A percentile compares a stretch with the other conserved stretches of the same genome.
Evolutionary conservation across 2,113 vertebrate species (phyloP).

Genomic region (Leptodactylus fuscus): DNA sequence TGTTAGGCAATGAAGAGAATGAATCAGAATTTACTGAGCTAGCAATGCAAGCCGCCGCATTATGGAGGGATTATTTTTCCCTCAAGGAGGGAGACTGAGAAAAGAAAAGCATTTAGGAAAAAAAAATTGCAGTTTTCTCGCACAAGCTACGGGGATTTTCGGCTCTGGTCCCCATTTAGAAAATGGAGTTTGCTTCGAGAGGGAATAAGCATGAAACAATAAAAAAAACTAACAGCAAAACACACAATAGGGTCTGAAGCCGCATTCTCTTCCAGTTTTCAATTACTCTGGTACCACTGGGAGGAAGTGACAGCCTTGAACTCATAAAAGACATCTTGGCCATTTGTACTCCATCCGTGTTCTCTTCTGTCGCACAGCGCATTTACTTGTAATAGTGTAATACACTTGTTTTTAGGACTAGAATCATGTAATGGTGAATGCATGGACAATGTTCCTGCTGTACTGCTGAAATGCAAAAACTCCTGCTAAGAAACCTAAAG

Average conservation of each 20-base stretch:
- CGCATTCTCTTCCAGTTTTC: not conserved
- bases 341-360: conserved; percentile 20
- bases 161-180: not conserved
- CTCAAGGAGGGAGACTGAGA: not conserved
- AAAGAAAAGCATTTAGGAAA: conserved; percentile 30
- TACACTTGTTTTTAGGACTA: not conserved
- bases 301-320: conserved; percentile 28
- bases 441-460: not conserved
- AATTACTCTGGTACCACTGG: not conserved
- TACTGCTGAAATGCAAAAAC: not conserved
- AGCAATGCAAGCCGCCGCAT: not conserved
- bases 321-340: conserved; percentile 20
- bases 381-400: not conserved
- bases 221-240: not conserved
- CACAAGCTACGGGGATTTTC: conserved; percentile 8
- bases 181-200: not conserved
- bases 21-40: conserved; percentile 28
- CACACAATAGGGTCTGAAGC: not conserved
- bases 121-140: conserved; percentile 11
- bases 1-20: conserved; percentile 19
- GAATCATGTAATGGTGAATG: not conserved
- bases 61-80: conserved; percentile 45
- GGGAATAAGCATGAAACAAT: conserved; percentile 22
- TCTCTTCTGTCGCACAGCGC: not conserved
- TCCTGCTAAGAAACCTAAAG: no score